Evolutionary conservation across 2,888 invertebrate species (phyloP).

Genomic region (Spisula solida): DNA sequence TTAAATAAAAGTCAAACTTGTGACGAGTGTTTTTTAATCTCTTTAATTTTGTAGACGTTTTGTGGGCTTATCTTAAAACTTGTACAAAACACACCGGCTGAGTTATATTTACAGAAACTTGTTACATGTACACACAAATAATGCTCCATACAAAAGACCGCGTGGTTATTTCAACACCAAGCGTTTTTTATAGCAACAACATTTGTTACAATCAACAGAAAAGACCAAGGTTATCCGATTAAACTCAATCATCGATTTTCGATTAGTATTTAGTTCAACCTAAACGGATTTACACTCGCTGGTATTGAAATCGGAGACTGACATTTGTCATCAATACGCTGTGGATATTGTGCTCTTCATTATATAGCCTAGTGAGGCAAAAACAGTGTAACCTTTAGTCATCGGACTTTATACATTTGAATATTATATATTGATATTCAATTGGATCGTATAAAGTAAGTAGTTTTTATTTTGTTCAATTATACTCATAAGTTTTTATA

Average conservation of each 20-base stretch:
- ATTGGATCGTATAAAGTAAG: too few species aligned
- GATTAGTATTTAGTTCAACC: slow-evolving; percentile 13
- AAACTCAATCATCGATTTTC: slow-evolving; percentile 17
- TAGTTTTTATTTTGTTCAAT: too few species aligned
- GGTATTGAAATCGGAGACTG: slow-evolving; percentile 19
- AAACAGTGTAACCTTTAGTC: neutral
- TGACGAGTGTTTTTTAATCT: neutral
- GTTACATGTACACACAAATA: neutral
- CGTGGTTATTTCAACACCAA: neutral
- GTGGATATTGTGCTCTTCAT: slow-evolving; percentile 1
- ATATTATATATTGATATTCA: too few species aligned
- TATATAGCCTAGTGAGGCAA: neutral
- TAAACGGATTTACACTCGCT: neutral
- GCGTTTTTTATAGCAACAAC: neutral
- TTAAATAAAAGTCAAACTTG: too few species aligned
- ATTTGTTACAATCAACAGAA: slow-evolving; percentile 7
- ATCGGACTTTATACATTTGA: neutral
- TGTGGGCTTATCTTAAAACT: neutral
- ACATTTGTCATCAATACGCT: neutral
- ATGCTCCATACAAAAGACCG: neutral
- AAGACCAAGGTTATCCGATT: slow-evolving; percentile 2
- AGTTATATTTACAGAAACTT: too few species aligned
- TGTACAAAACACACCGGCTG: too few species aligned
- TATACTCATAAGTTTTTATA: too few species aligned
- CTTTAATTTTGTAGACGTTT: neutral